Percentiles rank a stretch among this genome's conserved stretches.
These are phyloP conservation scores for Muntiacus reevesi DNA, from an alignment of 2,113 vertebrate species.

Conservation along the genomic window DNA sequence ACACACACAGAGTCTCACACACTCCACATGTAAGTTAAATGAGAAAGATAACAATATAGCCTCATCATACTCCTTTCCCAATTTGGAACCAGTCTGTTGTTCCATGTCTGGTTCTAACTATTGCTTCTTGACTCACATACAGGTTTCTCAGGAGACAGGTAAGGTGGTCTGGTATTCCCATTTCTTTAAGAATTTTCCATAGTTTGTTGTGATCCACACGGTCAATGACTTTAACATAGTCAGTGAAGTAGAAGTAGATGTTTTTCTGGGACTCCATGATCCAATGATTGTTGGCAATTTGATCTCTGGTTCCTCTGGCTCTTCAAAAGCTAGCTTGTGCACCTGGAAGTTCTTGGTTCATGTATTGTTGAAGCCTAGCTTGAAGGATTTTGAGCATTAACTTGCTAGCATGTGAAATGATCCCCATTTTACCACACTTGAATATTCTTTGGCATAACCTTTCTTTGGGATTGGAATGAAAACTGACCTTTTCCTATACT, in stretches of 20 bases:
- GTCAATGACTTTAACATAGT: neutral
- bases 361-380: neutral
- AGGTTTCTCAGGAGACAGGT: neutral
- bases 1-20: neutral
- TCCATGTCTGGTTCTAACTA: neutral
- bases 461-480: neutral
- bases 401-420: neutral
- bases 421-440: neutral
- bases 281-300: neutral
- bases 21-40: neutral
- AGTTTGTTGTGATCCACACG: neutral
- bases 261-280: neutral
- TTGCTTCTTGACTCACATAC: neutral
- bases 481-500: neutral
- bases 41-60: neutral
- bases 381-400: neutral
- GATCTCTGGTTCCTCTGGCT: neutral
- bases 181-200: neutral
- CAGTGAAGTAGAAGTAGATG: neutral
- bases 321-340: neutral
- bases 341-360: neutral
- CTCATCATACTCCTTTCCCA: neutral
- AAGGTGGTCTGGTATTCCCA: neutral
- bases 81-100: neutral
- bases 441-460: neutral